These are phyloP conservation scores for Premnoplex brunnescens DNA, from an alignment of 2,797 vertebrate species.

Conservation along the genomic window DNA sequence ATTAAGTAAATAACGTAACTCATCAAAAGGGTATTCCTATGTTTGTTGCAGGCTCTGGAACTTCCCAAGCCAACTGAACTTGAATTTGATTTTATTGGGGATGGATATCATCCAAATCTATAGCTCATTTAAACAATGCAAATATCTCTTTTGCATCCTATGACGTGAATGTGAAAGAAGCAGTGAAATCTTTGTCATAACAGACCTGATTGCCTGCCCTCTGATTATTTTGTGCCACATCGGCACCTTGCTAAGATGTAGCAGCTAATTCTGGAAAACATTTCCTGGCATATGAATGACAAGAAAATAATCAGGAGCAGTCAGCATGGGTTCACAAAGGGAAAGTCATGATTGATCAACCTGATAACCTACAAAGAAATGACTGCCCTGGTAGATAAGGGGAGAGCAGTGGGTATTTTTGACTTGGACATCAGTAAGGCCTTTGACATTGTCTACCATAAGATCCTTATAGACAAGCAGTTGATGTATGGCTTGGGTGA, in stretches of 20 bases:
- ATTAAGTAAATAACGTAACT: neutral
- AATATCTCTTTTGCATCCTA: neutral
- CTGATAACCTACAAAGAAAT: neutral
- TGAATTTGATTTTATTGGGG: neutral
- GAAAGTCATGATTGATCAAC: neutral
- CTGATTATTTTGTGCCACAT: neutral
- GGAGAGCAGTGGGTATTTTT: neutral
- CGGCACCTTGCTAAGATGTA: neutral
- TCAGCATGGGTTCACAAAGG: neutral
- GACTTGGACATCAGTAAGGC: neutral
- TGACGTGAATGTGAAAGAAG: neutral
- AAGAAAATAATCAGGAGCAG: neutral
- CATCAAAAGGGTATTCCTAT: neutral
- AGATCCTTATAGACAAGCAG: neutral
- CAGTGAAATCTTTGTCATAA: neutral
- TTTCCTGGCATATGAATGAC: neutral
- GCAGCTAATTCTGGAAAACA: neutral
- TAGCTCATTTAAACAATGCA: neutral
- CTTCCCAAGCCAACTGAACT: neutral
- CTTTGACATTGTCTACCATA: neutral
- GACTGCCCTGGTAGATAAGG: neutral
- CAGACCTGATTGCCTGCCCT: neutral
- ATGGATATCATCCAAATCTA: neutral
- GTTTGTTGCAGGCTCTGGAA: neutral
- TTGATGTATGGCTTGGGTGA: neutral